Conservation (phyloP, 2,888 invertebrate species). For the Nasonia oneida region DNA sequence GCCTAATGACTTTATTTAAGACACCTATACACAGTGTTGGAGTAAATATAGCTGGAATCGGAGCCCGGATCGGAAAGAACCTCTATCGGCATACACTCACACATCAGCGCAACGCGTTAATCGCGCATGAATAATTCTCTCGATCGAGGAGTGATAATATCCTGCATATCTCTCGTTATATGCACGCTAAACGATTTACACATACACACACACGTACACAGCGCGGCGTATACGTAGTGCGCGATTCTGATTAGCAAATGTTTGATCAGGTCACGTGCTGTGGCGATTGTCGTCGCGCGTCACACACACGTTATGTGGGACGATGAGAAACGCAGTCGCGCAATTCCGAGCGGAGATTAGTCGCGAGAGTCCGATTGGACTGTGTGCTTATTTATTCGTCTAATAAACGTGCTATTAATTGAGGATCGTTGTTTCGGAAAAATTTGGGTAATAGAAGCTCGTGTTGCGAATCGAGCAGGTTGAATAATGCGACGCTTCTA, state of each 20-base stretch:
- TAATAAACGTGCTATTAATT: neutral
- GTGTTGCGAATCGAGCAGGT: neutral
- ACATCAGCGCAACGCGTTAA: slow-evolving; percentile 22
- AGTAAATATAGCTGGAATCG: neutral
- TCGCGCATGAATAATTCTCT: slow-evolving; percentile 50
- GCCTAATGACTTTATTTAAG: no score
- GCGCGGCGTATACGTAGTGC: neutral
- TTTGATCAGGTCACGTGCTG: slow-evolving; percentile 40
- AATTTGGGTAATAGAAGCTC: neutral
- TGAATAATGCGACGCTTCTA: neutral
- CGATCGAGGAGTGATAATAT: slow-evolving; percentile 44
- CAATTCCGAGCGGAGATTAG: neutral
- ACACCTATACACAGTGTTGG: no score
- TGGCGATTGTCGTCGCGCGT: neutral
- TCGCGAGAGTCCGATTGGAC: neutral
- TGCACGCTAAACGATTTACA: slow-evolving; percentile 46
- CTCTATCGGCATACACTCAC: no score
- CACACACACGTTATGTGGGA: neutral
- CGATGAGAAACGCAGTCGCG: slow-evolving; percentile 4
- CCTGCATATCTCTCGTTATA: slow-evolving; percentile 33
- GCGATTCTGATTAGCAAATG: slow-evolving; percentile 53
- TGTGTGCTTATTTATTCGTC: neutral
- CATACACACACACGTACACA: neutral
- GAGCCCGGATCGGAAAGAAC: neutral
- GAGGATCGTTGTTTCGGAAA: neutral